Conservation (phyloP, 1,140 invertebrate genomes). For the Probaryconus sp. region DNA sequence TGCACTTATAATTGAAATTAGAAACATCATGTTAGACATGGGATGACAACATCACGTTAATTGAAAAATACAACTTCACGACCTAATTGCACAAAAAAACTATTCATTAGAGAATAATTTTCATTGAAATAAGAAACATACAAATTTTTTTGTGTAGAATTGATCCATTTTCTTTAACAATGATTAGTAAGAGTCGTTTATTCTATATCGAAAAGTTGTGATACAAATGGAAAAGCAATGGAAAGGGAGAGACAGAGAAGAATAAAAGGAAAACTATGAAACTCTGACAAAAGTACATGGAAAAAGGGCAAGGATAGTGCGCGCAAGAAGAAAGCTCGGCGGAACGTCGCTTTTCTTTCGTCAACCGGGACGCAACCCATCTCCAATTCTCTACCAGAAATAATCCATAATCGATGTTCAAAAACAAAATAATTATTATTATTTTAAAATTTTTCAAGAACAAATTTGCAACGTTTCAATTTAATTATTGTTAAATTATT, state of each 20-base stretch:
- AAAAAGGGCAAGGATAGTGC: slow-evolving; percentile 16
- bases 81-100: background rate
- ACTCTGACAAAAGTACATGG: no score
- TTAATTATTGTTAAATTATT: no score
- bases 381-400: slow-evolving; percentile 67
- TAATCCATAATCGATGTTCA: slow-evolving; percentile 55
- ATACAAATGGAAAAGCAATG: slow-evolving; percentile 14
- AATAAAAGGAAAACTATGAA: slow-evolving; percentile 1
- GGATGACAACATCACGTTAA: no score
- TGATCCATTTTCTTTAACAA: slow-evolving; percentile 22
- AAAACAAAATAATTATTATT: slow-evolving; percentile 10
- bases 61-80: no score
- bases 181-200: slow-evolving; percentile 21
- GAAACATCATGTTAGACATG: no score
- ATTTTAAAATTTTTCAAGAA: no score
- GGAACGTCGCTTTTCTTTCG: slow-evolving; percentile 78
- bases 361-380: slow-evolving; percentile 73
- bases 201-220: slow-evolving; percentile 7
- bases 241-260: slow-evolving; percentile 7
- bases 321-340: slow-evolving; percentile 65
- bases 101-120: no score
- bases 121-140: background rate
- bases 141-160: slow-evolving; percentile 6
- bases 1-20: no score
- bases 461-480: no score